A percentile compares a stretch with the other conserved stretches of the same genome.
These are phyloP conservation scores for Bagarius yarrelli DNA, from an alignment of 2,113 vertebrate species.

Conservation along the genomic window DNA sequence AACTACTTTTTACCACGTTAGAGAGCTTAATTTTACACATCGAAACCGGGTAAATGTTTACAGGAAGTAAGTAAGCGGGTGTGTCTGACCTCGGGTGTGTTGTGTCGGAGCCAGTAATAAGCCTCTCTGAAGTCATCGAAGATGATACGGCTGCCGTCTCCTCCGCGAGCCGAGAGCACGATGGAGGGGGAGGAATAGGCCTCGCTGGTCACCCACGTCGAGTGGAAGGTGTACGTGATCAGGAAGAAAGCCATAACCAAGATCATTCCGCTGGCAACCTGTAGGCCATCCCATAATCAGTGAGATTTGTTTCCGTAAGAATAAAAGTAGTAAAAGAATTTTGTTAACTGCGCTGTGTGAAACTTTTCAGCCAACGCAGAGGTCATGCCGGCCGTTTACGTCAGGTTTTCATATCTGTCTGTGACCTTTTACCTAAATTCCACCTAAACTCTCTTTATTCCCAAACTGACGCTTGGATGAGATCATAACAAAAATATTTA, in stretches of 20 bases:
- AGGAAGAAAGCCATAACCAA: not conserved
- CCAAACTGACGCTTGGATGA: not conserved
- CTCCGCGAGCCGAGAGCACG: conserved; percentile 89
- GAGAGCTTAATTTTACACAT: no score
- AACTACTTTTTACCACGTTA: not conserved
- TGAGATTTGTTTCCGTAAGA: not conserved
- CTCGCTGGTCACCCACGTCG: conserved; percentile 99
- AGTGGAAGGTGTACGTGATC: conserved; percentile 81
- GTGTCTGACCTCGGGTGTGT: conserved; percentile 87
- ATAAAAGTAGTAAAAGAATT: not conserved
- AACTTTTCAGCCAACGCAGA: not conserved
- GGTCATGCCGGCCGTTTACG: not conserved
- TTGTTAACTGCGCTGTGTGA: no score
- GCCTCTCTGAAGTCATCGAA: conserved; percentile 98
- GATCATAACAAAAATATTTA: not conserved
- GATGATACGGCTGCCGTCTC: conserved; percentile 95
- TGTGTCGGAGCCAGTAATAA: conserved; percentile 98
- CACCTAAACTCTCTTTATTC: not conserved
- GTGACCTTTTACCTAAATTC: not conserved
- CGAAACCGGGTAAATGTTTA: not conserved
- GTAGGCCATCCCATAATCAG: not conserved
- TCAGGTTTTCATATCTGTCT: not conserved
- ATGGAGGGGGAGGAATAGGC: conserved; percentile 98
- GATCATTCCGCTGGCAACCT: conserved; percentile 99
- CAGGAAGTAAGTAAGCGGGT: not conserved